Conservation (phyloP, 2,888 invertebrate species). For the Halictus quadricinctus region DNA sequence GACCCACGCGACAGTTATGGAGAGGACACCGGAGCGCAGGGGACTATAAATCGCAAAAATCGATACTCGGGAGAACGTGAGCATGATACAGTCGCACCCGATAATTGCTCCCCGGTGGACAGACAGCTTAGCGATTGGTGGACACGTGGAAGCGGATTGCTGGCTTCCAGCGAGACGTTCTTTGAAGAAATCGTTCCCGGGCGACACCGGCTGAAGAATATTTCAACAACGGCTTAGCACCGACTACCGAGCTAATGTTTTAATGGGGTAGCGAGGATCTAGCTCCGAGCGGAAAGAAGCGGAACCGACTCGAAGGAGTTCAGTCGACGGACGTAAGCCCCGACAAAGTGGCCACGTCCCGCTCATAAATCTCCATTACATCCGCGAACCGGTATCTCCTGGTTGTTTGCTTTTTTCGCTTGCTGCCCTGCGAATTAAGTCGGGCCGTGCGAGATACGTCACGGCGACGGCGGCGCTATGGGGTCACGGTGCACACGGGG, state of each 20-base stretch:
- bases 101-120: not conserved
- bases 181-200: not conserved
- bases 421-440: not conserved
- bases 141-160: not conserved
- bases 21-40: too few species aligned
- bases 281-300: conserved; percentile 3
- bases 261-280: conserved; percentile 8
- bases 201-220: not conserved
- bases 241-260: not conserved
- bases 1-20: too few species aligned
- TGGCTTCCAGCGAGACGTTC: not conserved
- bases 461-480: not conserved
- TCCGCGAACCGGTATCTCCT: not conserved
- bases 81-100: not conserved
- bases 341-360: conserved; percentile 14
- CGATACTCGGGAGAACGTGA: too few species aligned
- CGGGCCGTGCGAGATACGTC: not conserved
- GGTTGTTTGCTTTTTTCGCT: conserved; percentile 7
- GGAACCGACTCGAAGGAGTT: conserved; percentile 3
- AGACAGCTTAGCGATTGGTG: not conserved
- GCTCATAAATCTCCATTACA: conserved; percentile 36
- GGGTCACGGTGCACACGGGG: not conserved
- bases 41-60: too few species aligned
- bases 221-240: not conserved
- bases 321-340: conserved; percentile 2